Conservation (phyloP, 2,888 invertebrate genomes). For the Acrocera orbiculus region DNA sequence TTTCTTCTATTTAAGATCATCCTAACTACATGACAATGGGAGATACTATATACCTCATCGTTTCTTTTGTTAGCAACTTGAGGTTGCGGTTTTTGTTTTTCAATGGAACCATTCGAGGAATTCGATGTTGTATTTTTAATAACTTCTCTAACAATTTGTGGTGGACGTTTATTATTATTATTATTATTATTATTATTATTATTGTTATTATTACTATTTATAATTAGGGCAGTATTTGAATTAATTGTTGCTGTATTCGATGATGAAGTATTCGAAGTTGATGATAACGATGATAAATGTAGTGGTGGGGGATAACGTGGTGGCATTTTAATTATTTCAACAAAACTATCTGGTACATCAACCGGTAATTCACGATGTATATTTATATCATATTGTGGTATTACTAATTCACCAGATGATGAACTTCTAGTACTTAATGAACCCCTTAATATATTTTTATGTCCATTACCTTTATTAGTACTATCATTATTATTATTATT, state of each 20-base stretch:
- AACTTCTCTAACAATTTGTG: conserved; percentile 17
- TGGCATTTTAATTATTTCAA: conserved; percentile 60
- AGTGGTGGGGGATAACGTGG: conserved; percentile 46
- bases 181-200: conserved; percentile 13
- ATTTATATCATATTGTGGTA: conserved; percentile 27
- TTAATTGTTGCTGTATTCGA: conserved; percentile 19
- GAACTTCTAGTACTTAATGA: conserved; percentile 21
- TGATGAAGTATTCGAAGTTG: conserved; percentile 22
- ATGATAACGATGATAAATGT: conserved; percentile 24
- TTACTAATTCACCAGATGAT: conserved; percentile 19
- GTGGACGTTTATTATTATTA: conserved; percentile 12
- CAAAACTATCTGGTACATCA: conserved; percentile 77
- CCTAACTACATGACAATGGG: too few relatives aligned
- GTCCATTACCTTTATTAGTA: background rate
- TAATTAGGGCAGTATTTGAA: conserved; percentile 21
- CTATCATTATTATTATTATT: conserved; percentile 2
- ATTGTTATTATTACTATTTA: conserved; percentile 10
- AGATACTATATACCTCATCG: conserved; percentile 24
- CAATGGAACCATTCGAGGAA: conserved; percentile 17
- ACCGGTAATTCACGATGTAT: conserved; percentile 55
- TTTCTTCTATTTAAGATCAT: too few relatives aligned
- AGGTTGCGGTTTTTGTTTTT: conserved; percentile 18
- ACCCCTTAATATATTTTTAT: conserved; percentile 11
- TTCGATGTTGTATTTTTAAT: conserved; percentile 18
- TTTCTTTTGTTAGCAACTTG: conserved; percentile 20